Evolutionary conservation across 2,888 invertebrate species (phyloP).

Genomic region (Sinhomidia bicolor): DNA sequence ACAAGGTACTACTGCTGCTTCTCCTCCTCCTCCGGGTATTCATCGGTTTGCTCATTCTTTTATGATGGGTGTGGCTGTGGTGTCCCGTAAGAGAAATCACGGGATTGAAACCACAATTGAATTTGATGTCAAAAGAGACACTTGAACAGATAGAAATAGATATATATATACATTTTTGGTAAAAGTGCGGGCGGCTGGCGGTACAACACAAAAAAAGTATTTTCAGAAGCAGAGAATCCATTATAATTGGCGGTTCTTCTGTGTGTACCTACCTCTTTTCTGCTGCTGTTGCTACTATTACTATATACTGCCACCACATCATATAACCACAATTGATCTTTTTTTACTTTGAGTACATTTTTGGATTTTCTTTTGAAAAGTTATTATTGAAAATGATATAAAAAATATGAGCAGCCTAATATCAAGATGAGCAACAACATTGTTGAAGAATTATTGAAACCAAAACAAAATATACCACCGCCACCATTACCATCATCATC

Average conservation of each 20-base stretch:
- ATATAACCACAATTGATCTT: too few species aligned
- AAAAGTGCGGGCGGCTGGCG: slow-evolving; percentile 36
- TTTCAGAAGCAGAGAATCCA: slow-evolving; percentile 1
- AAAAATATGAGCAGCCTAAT: too few species aligned
- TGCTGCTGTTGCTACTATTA: too few species aligned
- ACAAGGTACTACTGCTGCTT: too few species aligned
- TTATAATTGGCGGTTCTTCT: not conserved
- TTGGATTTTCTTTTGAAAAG: not conserved
- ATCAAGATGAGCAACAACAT: not conserved
- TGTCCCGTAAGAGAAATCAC: slow-evolving; percentile 53
- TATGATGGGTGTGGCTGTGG: slow-evolving; percentile 40
- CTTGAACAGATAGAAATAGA: not conserved
- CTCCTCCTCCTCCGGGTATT: slow-evolving; percentile 64
- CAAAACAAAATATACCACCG: not conserved
- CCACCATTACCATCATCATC: too few species aligned
- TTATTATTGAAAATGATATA: slow-evolving; percentile 28
- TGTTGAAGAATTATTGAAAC: slow-evolving; percentile 40
- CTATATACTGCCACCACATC: not conserved
- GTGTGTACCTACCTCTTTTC: too few species aligned
- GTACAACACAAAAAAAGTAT: not conserved
- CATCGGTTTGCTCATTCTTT: slow-evolving; percentile 36
- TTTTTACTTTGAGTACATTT: not conserved
- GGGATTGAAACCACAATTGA: slow-evolving; percentile 59
- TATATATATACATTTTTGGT: not conserved
- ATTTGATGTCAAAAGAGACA: slow-evolving; percentile 66